Base-by-base conservation (phyloP, 1,140 invertebrate genomes). In the Drosophila suzukii region DNA sequence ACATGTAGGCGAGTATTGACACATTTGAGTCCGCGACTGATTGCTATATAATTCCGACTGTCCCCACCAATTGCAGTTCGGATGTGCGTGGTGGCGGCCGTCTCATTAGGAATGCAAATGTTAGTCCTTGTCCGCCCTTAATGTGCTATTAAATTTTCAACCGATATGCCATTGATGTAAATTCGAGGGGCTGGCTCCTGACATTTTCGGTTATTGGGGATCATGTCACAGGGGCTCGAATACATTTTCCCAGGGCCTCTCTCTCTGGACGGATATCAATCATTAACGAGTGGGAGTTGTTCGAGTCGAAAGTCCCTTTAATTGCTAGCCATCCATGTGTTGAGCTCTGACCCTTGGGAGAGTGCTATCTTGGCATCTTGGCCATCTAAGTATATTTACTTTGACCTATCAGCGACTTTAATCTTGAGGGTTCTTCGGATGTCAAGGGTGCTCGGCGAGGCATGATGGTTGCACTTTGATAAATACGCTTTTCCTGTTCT, bases 1-100 rank as follows among this genome's bases (percentile, higher is more conserved):
- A 20, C 20, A 20, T 20, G 20, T 20, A 20, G 20, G 20, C 20
- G 20, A 20, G 20, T 76, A 78, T 78, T 78, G 75, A 78, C 75
- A 78, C 66, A 78, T 78, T 78, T 57, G 44, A 50, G 60, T 72
- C 34, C 46, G 34, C 20, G 66, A 71, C 76, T 80, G 77, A 89
- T 88, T 89, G 68, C 80, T 51, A 89, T 89, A 89, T 83, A 89
- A 89, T 88, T 88, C 80, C 55, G 67, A 50, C 72, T 68, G 76
- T 78, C 67, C 62, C 53, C 74, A 78, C 57, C 75, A 77, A 80
- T 67, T 76, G 66, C 50, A 43, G 39, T 27, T 11, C 15, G 30
- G 38, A 6, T 27, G 44, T 61, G 62, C 44, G 30, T 20, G n/a
- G 15, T 27, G 13, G 20, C 49, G 60, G 38, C 36, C 27, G 38